phyloP scores from a whole-genome alignment of 1,140 invertebrate genomes.

The Latrodectus geometricus region DNA sequence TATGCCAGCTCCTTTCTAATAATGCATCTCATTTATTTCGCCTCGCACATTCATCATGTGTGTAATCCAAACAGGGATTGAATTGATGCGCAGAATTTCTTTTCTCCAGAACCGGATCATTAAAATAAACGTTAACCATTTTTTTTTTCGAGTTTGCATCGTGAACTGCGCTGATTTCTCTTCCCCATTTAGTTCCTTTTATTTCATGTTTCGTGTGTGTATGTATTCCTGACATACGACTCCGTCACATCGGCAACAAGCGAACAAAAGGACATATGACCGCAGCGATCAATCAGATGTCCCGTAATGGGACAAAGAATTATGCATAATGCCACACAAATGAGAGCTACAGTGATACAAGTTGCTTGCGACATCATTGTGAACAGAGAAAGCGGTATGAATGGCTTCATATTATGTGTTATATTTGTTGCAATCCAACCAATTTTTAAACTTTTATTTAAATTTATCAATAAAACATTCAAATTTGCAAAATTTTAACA shows the following conservation, averaged over 20 bases:
- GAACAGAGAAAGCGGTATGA: too few relatives aligned
- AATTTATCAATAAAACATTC: too few relatives aligned
- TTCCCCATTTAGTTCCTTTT: slow-evolving; percentile 22
- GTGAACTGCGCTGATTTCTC: neutral
- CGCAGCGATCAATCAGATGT: slow-evolving; percentile 35
- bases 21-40: neutral
- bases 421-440: too few relatives aligned
- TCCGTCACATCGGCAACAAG: slow-evolving; percentile 9
- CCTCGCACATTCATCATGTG: neutral
- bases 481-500: too few relatives aligned
- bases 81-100: neutral
- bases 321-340: slow-evolving; percentile 24
- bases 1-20: neutral
- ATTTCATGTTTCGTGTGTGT: slow-evolving; percentile 1
- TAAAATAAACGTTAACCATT: slow-evolving; percentile 20
- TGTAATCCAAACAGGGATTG: neutral
- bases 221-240: neutral
- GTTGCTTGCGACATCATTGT: too few relatives aligned
- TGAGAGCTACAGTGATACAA: neutral
- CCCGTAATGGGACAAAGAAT: slow-evolving; percentile 6
- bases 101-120: slow-evolving; percentile 12
- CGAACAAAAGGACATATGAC: slow-evolving; percentile 19
- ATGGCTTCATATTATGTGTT: too few relatives aligned
- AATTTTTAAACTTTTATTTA: too few relatives aligned
- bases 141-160: neutral